Evolutionary conservation across 2,113 vertebrate species (phyloP).

Genomic region (Mystacornis crossleyi): DNA sequence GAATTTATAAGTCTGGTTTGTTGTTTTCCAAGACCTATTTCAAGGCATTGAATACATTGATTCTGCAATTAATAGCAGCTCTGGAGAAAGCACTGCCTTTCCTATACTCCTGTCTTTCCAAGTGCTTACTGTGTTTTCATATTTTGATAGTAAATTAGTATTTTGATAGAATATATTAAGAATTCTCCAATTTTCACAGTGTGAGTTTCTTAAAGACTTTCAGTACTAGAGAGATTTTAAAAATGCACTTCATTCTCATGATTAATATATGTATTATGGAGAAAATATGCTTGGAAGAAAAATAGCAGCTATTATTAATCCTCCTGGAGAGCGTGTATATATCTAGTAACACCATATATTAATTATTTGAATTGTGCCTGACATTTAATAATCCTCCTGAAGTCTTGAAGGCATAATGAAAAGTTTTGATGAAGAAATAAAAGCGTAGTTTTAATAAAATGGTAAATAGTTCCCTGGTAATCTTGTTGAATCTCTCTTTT

Average conservation of each 20-base stretch:
- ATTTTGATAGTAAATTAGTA: constrained; percentile 35
- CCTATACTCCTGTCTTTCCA: not conserved
- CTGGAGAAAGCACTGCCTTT: not conserved
- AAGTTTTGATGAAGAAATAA: constrained; percentile 68
- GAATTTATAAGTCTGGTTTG: not conserved
- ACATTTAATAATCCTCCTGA: constrained; percentile 71
- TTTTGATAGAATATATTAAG: constrained; percentile 5
- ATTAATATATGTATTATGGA: constrained; percentile 58
- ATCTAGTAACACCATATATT: constrained; percentile 63
- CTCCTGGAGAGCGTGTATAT: constrained; percentile 51
- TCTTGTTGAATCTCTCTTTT: constrained; percentile 10
- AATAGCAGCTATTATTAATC: constrained; percentile 63
- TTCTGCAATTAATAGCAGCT: not conserved
- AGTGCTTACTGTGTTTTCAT: not conserved
- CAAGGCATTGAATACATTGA: not conserved
- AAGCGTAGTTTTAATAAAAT: constrained; percentile 53
- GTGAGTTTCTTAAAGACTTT: constrained; percentile 46
- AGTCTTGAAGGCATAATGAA: constrained; percentile 59
- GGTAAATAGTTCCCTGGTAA: constrained; percentile 43
- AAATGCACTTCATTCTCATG: constrained; percentile 23
- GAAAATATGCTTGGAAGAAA: constrained; percentile 60
- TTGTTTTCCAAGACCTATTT: not conserved
- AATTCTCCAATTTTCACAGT: not conserved
- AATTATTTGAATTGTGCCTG: constrained; percentile 75
- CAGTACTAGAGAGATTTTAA: constrained; percentile 29